Evolutionary conservation across 2,113 vertebrate species (phyloP), one percentile per base, ranked within the genome.

Genomic region (Halichoerus grypus): DNA sequence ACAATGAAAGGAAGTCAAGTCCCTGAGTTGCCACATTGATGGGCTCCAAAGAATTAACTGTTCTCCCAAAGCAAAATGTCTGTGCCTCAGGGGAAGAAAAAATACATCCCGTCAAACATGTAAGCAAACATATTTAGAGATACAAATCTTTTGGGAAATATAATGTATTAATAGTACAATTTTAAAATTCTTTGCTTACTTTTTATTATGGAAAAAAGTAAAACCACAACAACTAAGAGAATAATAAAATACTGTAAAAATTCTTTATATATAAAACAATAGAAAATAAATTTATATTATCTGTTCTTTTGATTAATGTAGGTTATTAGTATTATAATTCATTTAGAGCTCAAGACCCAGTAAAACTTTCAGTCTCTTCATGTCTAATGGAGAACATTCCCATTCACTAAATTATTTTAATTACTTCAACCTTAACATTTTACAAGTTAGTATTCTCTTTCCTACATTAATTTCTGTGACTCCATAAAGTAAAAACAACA

Each of bases 351-450:
- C 83, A 94, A 13, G 7, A 61, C 5, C 3, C 1, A 36, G 1
- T 22, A 61, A 90, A 96, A 85, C 15, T 12, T 88, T 51, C 9
- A 65, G 24, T 84, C 39, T 55, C 1, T 49, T 94, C 8, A 49
- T 88, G 7, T 51, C 8, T 84, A 61, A 76, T 46, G 76, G 36
- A 94, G 14, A 61, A 1, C 4, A 28, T 5, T 71, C 3, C 14
- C 18, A n/a, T 49, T 91, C 13, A 88, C 57, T 24, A 63, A 51
- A 49, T 92, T 51, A 80, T 36, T 93, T 88, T 74, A 90, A 72
- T 96, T 72, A 80, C n/a, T 57, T 84, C 13, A 31, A 42, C 11
- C 5, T 76, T 85, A 67, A 33, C 13, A 42, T n/a, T 94, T 95
- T 76, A 51, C 24, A 57, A 81, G 33, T 63, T 9, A 81, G 0